These are phyloP conservation scores for Lytechinus variegatus DNA, from an alignment of 35 echinoderm and acorn worm species.

Conservation along the genomic window DNA sequence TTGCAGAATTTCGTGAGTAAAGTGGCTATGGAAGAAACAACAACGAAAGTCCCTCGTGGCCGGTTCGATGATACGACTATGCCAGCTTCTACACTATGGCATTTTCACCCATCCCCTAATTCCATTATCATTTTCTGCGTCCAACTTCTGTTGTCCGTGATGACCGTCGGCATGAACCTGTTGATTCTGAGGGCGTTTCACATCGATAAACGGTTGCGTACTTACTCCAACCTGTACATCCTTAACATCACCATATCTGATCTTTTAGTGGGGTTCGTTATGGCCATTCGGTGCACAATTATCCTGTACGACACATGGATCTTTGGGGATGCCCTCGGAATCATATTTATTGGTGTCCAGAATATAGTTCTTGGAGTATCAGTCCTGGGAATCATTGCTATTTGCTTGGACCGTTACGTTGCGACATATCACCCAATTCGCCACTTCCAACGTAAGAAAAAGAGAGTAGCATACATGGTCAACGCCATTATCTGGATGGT, in stretches of 20 bases:
- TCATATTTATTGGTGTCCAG: background rate
- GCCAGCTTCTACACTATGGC: background rate
- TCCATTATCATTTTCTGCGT: background rate
- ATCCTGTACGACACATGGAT: background rate
- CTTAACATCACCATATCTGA: slow-evolving; percentile 48
- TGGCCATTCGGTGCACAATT: slow-evolving; percentile 14
- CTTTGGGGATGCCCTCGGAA: background rate
- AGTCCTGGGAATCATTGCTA: slow-evolving; percentile 25
- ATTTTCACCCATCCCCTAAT: background rate
- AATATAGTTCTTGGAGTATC: slow-evolving; percentile 28
- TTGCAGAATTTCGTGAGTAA: background rate
- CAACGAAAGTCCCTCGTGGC: background rate
- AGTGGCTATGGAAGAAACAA: background rate
- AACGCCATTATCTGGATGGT: slow-evolving; percentile 36
- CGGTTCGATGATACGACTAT: background rate
- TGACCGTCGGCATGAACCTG: background rate
- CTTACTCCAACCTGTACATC: slow-evolving; percentile 51
- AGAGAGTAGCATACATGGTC: background rate
- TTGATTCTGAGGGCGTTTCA: slow-evolving; percentile 44
- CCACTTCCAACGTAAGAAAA: slow-evolving; percentile 19
- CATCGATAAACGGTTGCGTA: slow-evolving; percentile 47
- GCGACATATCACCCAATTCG: slow-evolving; percentile 41
- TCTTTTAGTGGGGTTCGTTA: slow-evolving; percentile 31
- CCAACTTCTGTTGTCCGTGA: background rate
- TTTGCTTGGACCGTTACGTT: slow-evolving; percentile 59